A percentile compares a stretch with the other conserved stretches of the same genome.
phyloP scores from a whole-genome alignment of 2,113 vertebrate species.

The Pandion haliaetus region DNA sequence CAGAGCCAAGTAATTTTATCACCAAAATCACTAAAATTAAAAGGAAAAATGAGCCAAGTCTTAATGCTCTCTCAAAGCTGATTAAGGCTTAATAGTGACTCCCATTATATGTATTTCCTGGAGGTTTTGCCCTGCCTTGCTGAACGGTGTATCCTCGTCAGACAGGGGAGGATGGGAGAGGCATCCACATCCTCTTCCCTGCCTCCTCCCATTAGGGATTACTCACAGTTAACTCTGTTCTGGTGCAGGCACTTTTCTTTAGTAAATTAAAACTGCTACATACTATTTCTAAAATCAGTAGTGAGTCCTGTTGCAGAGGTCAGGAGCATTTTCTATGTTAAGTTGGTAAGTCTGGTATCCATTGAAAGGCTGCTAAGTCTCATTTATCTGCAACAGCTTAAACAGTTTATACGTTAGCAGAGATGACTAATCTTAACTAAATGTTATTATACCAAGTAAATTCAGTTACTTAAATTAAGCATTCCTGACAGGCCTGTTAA shows the following conservation, averaged over 20 bases:
- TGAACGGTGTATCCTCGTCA: not conserved
- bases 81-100: not conserved
- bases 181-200: slow-evolving; percentile 51
- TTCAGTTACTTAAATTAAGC: not conserved
- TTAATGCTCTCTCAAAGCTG: not conserved
- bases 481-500: not conserved
- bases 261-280: not conserved
- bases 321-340: not conserved
- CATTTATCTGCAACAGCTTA: not conserved
- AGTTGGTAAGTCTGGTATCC: not conserved
- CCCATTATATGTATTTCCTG: slow-evolving; percentile 43
- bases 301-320: not conserved
- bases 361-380: not conserved
- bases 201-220: not conserved
- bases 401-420: not conserved
- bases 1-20: slow-evolving; percentile 8
- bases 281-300: rapidly evolving
- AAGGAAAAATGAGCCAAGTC: slow-evolving; percentile 11
- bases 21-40: not conserved
- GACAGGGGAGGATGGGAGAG: slow-evolving; percentile 47
- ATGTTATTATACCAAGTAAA: not conserved
- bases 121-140: slow-evolving; percentile 29
- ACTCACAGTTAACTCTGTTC: not conserved
- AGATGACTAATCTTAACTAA: not conserved
- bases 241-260: not conserved